Evolutionary conservation across 1,140 invertebrate genomes (phyloP).

Genomic region (Branchinecta lindahli): DNA sequence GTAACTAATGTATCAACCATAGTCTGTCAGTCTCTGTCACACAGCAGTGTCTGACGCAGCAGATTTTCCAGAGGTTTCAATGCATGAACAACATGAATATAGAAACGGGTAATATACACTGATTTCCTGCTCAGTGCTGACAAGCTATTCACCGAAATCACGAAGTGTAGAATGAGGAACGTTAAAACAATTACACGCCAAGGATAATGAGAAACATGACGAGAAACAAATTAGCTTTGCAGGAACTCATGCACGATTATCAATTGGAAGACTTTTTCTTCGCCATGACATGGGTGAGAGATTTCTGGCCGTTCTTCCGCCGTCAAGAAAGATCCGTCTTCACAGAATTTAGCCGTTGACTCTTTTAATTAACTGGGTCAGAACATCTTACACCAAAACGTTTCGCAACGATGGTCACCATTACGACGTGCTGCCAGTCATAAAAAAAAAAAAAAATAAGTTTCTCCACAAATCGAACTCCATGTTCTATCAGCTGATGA

Average conservation of each 20-base stretch:
- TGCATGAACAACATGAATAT: constrained; percentile 3
- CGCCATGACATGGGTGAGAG: neutral
- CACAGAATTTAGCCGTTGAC: too few species aligned
- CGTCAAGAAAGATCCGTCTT: too few species aligned
- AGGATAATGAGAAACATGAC: constrained; percentile 7
- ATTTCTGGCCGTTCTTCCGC: neutral
- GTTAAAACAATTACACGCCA: constrained; percentile 8
- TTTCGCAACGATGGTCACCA: too few species aligned
- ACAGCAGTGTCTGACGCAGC: neutral
- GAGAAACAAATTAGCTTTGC: constrained; percentile 4
- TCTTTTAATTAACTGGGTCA: too few species aligned
- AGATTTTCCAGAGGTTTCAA: neutral
- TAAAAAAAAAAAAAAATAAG: too few species aligned
- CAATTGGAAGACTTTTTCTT: neutral
- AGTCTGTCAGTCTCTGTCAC: neutral
- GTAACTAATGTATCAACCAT: neutral
- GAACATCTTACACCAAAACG: too few species aligned
- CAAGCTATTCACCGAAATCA: neutral
- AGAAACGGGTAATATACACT: neutral
- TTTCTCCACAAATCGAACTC: too few species aligned
- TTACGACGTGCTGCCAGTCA: too few species aligned
- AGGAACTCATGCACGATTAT: constrained; percentile 1
- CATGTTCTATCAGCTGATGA: too few species aligned
- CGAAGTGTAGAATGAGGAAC: neutral
- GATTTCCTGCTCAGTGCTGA: too few species aligned